Evolutionary conservation across 2,888 invertebrate species (phyloP).

Genomic region (Elmis aenea): DNA sequence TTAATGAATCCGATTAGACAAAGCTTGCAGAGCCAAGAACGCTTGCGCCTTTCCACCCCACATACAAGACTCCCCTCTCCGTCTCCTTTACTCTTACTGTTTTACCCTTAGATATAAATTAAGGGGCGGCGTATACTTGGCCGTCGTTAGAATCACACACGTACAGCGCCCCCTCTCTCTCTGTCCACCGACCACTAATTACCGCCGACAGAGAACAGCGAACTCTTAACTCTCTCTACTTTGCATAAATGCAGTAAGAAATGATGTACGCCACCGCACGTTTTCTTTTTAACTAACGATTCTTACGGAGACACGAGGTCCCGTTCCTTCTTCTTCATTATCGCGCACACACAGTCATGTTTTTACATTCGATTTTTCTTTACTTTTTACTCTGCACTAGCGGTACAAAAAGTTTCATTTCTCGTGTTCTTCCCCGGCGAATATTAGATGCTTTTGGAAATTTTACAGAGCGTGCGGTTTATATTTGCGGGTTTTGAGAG

Average conservation of each 20-base stretch:
- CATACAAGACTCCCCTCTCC: conserved; percentile 29
- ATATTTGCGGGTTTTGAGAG: conserved; percentile 23
- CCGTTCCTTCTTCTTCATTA: conserved; percentile 18
- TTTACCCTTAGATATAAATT: conserved; percentile 50
- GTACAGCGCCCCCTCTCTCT: conserved; percentile 42
- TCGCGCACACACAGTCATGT: conserved; percentile 28
- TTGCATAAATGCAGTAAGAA: conserved; percentile 46
- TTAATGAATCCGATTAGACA: conserved; percentile 58
- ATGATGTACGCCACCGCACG: conserved; percentile 38
- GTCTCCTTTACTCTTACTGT: conserved; percentile 43
- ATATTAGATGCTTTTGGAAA: conserved; percentile 8
- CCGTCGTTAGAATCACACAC: conserved; percentile 45
- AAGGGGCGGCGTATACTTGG: conserved; percentile 49
- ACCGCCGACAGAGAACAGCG: conserved; percentile 38
- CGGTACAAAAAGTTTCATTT: conserved; percentile 24
- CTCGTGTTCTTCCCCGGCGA: conserved; percentile 15
- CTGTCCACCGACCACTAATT: conserved; percentile 46
- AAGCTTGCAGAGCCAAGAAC: conserved; percentile 48
- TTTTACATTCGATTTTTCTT: conserved; percentile 24
- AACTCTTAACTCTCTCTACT: conserved; percentile 39
- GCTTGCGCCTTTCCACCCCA: conserved; percentile 41
- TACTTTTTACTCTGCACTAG: conserved; percentile 20
- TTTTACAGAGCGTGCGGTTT: conserved; percentile 21
- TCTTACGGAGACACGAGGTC: conserved; percentile 15
- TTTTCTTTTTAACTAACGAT: conserved; percentile 47